phyloP scores from a whole-genome alignment of 1,140 invertebrate species.

The Melipona quadrifasciata region DNA sequence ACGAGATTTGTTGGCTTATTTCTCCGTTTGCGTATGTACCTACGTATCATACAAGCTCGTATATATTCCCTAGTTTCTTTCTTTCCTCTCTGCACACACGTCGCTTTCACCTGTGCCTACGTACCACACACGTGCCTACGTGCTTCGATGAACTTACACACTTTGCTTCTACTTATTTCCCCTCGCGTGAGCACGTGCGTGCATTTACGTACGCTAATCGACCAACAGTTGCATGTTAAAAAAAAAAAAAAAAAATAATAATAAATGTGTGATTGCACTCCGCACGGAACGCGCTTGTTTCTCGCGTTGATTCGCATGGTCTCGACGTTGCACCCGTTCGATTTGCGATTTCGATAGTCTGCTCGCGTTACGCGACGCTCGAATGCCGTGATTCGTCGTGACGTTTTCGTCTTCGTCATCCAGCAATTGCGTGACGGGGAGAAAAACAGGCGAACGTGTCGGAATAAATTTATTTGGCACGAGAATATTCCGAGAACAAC shows the following conservation, averaged over 20 bases:
- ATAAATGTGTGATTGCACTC: not conserved
- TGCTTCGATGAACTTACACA: slow-evolving; percentile 18
- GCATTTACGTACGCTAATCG: slow-evolving; percentile 16
- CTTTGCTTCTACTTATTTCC: not conserved
- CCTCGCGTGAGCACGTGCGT: slow-evolving; percentile 12
- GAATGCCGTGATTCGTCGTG: not conserved
- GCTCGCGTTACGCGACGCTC: not conserved
- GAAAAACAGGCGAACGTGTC: not conserved
- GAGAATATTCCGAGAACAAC: not conserved
- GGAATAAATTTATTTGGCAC: not conserved
- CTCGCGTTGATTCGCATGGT: not conserved
- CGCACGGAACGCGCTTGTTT: not conserved
- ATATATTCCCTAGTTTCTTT: slow-evolving; percentile 5
- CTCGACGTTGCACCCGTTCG: not conserved
- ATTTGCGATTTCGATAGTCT: not conserved
- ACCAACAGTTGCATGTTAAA: slow-evolving; percentile 5
- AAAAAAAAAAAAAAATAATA: no score
- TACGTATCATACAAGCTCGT: not conserved
- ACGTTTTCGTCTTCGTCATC: not conserved
- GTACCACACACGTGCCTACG: not conserved
- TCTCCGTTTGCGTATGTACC: not conserved
- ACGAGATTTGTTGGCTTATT: slow-evolving; percentile 27
- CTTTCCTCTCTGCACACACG: not conserved
- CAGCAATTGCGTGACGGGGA: no score
- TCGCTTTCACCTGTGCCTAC: not conserved